A percentile compares a stretch with the other conserved stretches of the same genome.
These are phyloP conservation scores for Stichopus horrens DNA, from an alignment of 53 echinoderm and acorn worm genomes.

Conservation along the genomic window DNA sequence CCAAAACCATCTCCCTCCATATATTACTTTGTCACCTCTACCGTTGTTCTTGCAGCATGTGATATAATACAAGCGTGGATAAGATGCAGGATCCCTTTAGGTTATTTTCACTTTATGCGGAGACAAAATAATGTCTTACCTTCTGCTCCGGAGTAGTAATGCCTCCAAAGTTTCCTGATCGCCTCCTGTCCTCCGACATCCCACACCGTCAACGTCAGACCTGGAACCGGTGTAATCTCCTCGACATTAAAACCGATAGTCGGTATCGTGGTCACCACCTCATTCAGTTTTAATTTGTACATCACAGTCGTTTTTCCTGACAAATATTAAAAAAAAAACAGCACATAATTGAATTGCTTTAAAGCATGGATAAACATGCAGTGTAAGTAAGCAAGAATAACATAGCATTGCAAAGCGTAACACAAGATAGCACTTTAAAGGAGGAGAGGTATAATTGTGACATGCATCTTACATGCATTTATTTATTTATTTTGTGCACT, in stretches of 20 bases:
- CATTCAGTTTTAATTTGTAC: constrained; percentile 94
- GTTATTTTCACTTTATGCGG: too few species aligned
- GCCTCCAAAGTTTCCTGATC: constrained; percentile 78
- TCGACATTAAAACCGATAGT: constrained; percentile 98
- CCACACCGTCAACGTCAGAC: constrained; percentile 89
- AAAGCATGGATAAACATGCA: neutral
- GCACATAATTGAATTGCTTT: neutral
- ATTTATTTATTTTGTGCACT: too few species aligned
- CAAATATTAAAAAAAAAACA: neutral
- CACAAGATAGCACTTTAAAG: too few species aligned
- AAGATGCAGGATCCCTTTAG: too few species aligned
- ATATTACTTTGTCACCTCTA: too few species aligned
- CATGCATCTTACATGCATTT: too few species aligned
- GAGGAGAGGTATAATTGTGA: too few species aligned
- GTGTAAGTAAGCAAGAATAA: too few species aligned
- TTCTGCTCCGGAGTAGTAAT: constrained; percentile 85
- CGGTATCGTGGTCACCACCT: constrained; percentile 92
- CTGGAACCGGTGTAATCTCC: constrained; percentile 76
- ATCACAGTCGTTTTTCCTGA: constrained; percentile 66
- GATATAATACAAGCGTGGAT: too few species aligned
- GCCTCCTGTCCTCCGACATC: constrained; percentile 95
- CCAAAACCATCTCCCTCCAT: too few species aligned
- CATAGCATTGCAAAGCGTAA: too few species aligned
- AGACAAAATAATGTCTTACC: constrained; percentile 47
- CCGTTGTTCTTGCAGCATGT: too few species aligned